These are phyloP conservation scores for Celastrina argiolus DNA, from an alignment of 2,888 invertebrate species.

Conservation along the genomic window DNA sequence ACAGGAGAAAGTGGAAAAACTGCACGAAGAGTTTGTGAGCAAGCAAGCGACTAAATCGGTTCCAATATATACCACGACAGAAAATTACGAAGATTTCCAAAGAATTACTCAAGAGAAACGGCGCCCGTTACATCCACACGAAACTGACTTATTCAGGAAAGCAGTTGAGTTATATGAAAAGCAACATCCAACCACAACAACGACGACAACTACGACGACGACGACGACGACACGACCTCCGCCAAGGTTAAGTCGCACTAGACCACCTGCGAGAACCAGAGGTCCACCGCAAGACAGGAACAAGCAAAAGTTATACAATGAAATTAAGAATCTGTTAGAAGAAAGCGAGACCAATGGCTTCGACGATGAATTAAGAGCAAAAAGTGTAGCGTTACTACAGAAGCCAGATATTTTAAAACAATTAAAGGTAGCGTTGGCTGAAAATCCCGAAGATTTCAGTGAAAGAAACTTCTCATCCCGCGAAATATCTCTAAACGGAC, in stretches of 20 bases:
- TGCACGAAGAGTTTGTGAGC: conserved; percentile 83
- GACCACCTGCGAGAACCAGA: conserved; percentile 57
- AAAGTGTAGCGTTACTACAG: conserved; percentile 78
- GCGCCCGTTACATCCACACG: conserved; percentile 79
- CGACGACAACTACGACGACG: conserved; percentile 82
- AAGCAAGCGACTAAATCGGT: conserved; percentile 82
- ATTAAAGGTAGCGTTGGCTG: conserved; percentile 84
- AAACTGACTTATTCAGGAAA: conserved; percentile 80
- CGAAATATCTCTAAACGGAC: conserved; percentile 86
- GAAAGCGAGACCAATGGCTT: conserved; percentile 78
- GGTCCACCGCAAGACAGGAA: conserved; percentile 70
- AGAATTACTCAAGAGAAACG: conserved; percentile 60
- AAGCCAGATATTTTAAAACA: conserved; percentile 86
- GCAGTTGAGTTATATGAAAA: conserved; percentile 82
- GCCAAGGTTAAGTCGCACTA: conserved; percentile 51
- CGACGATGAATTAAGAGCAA: conserved; percentile 69
- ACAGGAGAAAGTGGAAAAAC: conserved; percentile 84
- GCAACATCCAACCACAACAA: conserved; percentile 83
- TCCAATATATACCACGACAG: conserved; percentile 72
- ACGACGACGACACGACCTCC: conserved; percentile 69
- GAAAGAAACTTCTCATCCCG: conserved; percentile 84
- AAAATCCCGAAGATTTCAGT: conserved; percentile 80
- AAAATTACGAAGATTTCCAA: conserved; percentile 61
- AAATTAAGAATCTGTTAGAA: conserved; percentile 74
- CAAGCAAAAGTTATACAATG: conserved; percentile 78